Percentiles rank a stretch among this genome's conserved stretches.
Evolutionary conservation across 2,797 vertebrate genomes (phyloP).

Genomic region (Heliangelus exortis): DNA sequence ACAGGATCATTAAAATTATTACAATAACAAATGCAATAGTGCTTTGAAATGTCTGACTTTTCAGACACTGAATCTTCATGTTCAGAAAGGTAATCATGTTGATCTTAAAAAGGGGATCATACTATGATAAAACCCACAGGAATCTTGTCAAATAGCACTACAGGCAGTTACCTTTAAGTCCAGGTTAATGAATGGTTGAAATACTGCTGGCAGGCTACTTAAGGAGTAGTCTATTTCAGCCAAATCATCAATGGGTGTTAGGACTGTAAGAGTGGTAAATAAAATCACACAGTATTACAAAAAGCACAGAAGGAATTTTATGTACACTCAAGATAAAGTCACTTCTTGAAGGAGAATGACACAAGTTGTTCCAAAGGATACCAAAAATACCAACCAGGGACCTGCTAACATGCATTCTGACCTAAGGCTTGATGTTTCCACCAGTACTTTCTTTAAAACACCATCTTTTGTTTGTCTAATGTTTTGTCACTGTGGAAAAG

Average conservation of each 20-base stretch:
- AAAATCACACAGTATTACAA: constrained; percentile 15
- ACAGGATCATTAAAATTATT: neutral
- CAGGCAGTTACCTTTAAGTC: constrained; percentile 73
- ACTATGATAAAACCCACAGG: neutral
- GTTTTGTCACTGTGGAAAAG: neutral
- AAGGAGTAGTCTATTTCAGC: constrained; percentile 75
- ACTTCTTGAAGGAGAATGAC: neutral
- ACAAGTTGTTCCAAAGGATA: neutral
- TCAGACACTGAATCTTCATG: neutral
- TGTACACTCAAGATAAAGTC: neutral
- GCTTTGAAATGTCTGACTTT: neutral
- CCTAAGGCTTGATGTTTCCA: neutral
- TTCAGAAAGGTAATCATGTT: neutral
- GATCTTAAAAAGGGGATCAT: neutral
- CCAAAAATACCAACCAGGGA: neutral
- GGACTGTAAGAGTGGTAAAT: constrained; percentile 55
- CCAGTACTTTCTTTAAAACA: neutral
- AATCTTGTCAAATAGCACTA: neutral
- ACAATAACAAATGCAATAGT: neutral
- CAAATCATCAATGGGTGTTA: constrained; percentile 67
- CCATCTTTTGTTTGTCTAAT: neutral
- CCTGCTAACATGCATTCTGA: neutral
- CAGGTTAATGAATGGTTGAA: constrained; percentile 63
- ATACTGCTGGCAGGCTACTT: constrained; percentile 60
- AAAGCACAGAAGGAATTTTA: neutral